Evolutionary conservation across 2,797 vertebrate genomes (phyloP).

Genomic region (Lacerta agilis): DNA sequence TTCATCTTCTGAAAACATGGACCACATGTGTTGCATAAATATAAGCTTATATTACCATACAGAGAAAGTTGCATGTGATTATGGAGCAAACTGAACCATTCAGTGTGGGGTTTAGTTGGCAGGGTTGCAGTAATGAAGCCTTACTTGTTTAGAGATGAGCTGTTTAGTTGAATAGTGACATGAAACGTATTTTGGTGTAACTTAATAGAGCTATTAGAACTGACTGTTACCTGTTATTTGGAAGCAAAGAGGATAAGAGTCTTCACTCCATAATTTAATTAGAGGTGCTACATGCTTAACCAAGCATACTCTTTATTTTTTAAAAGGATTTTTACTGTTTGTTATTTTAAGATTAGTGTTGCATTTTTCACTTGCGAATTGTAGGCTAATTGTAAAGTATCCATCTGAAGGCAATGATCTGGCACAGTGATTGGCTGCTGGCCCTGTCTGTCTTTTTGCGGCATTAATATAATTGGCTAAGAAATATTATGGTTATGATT

Average conservation of each 20-base stretch:
- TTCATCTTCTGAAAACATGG: conserved; percentile 35
- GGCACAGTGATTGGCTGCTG: conserved; percentile 68
- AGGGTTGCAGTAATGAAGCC: neutral
- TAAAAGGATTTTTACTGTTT: conserved; percentile 53
- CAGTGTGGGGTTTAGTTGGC: conserved; percentile 3
- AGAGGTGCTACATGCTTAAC: conserved; percentile 54
- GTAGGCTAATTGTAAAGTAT: conserved; percentile 63
- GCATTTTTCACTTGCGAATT: conserved; percentile 70
- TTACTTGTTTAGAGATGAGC: conserved; percentile 25
- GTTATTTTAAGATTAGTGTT: conserved; percentile 55
- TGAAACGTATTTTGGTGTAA: neutral
- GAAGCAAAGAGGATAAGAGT: conserved; percentile 40
- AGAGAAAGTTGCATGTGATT: conserved; percentile 11
- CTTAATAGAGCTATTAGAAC: conserved; percentile 29
- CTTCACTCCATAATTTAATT: conserved; percentile 29
- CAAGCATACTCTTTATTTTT: conserved; percentile 60
- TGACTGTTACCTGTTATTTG: conserved; percentile 17
- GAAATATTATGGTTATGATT: conserved; percentile 54
- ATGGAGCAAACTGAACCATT: conserved; percentile 14
- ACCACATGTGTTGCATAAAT: conserved; percentile 17
- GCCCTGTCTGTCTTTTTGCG: conserved; percentile 58
- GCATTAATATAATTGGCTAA: conserved; percentile 61
- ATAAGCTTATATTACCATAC: conserved; percentile 27
- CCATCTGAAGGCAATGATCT: conserved; percentile 55
- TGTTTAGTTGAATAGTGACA: conserved; percentile 27